phyloP scores from a whole-genome alignment of 2,113 vertebrate species.

The Calyptomena viridis region DNA sequence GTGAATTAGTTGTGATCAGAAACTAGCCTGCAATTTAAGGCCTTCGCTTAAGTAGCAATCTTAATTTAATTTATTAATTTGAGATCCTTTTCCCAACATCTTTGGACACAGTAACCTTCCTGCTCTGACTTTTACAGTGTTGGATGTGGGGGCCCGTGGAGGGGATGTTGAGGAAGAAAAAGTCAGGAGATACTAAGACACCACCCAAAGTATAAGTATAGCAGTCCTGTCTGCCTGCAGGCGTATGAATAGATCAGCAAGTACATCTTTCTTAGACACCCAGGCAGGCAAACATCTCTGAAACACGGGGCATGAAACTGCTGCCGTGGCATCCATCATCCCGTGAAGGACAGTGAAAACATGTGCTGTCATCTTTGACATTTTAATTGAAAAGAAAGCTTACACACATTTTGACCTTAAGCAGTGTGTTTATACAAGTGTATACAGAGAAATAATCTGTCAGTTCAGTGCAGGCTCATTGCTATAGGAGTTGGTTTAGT shows the following conservation, averaged over 20 bases:
- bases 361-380: constrained; percentile 79
- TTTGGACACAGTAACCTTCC: neutral
- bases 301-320: constrained; percentile 42
- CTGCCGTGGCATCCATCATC: constrained; percentile 70
- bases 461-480: constrained; percentile 74
- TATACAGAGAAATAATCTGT: constrained; percentile 80
- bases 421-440: constrained; percentile 82
- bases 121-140: fast-evolving
- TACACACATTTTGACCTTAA: constrained; percentile 76
- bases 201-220: neutral
- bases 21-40: neutral
- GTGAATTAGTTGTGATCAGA: neutral
- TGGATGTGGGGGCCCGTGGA: neutral
- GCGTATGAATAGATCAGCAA: neutral
- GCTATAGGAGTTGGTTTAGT: constrained; percentile 73
- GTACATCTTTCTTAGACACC: constrained; percentile 41
- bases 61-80: neutral
- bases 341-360: constrained; percentile 71
- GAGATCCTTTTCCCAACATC: neutral
- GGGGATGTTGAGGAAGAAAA: neutral
- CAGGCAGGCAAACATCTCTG: constrained; percentile 50
- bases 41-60: neutral
- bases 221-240: neutral
- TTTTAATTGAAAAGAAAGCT: constrained; percentile 85
- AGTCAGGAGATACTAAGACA: neutral